A percentile compares a stretch with the other conserved stretches of the same genome.
Conservation (phyloP, 2,113 vertebrate genomes). For the Albula glossodonta region DNA sequence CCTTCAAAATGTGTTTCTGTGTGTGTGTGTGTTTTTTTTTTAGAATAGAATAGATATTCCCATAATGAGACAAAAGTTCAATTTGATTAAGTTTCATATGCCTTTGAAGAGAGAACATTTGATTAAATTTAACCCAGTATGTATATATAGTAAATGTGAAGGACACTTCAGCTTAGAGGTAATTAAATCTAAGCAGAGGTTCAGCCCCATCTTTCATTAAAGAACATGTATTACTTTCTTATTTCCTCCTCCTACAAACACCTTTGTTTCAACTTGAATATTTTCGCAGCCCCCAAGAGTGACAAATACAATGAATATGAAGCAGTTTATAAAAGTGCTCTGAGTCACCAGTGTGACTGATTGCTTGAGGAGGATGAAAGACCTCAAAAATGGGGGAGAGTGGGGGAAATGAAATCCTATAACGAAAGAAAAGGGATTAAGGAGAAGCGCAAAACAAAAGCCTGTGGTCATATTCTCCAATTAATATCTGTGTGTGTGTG, state of each 20-base stretch:
- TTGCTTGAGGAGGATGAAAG: neutral
- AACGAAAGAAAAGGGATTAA: neutral
- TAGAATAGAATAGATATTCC: neutral
- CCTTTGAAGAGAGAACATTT: too few relatives aligned
- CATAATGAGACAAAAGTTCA: too few relatives aligned
- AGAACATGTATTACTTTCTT: neutral
- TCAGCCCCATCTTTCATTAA: neutral
- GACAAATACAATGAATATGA: neutral
- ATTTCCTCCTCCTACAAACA: neutral
- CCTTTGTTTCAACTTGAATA: neutral
- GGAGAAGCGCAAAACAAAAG: neutral
- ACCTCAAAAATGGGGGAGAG: too few relatives aligned
- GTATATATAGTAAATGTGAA: too few relatives aligned
- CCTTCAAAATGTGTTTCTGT: too few relatives aligned
- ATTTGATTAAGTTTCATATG: too few relatives aligned
- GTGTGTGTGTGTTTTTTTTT: too few relatives aligned
- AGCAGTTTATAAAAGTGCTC: neutral
- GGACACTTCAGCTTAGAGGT: neutral
- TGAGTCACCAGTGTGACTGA: neutral
- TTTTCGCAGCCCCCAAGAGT: neutral
- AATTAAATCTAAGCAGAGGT: neutral
- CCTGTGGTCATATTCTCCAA: neutral
- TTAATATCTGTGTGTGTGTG: neutral
- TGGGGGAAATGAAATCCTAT: neutral
- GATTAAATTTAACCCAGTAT: too few relatives aligned